Evolutionary conservation across 2,888 invertebrate genomes (phyloP), one percentile per base, ranked within the genome.

Genomic region (Steinernema hermaphroditum): DNA sequence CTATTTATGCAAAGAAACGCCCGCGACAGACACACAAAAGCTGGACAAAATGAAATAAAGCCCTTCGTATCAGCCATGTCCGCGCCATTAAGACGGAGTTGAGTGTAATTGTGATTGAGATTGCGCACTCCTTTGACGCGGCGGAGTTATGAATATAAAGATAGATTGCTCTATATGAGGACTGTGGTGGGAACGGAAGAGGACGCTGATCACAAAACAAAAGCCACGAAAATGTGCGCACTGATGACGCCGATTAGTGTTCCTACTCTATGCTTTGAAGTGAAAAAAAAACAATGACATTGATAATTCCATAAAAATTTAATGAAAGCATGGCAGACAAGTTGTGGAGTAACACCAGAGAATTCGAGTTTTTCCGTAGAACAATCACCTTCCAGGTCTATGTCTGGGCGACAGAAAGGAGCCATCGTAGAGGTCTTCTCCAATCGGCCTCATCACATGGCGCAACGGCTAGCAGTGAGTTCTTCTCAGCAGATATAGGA

Each of bases 21-120:
- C 16, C 62, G 62, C 46, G n/a, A 19, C 46, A 2, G 46, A 46
- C 9, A 16, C 46, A 62, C 29, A 62, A 62, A 62, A 62, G 62
- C 62, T 62, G 62, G 29, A 29, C 34, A 34, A 62, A 62, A 62
- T 62, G 62, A 62, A 62, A 62, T 62, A 62, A 62, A 27, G 27
- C 16, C 62, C 16, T 62, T 32, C 62, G 32, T 8, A 62, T 29
- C 62, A 12, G 46, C 46, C n/a, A 6, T 46, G 16, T 46, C 46
- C 46, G 46, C 46, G 46, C 62, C 62, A 62, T 62, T 62, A 62
- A 29, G 62, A 62, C 62, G 29, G 34, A 62, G 62, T 32, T 62
- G 29, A 62, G 62, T 62, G 62, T 27, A 62, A 62, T 62, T 62
- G 62, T 32, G 32, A 62, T 62, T 62, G 62, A 62, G 62, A 27